Evolutionary conservation across 2,113 vertebrate species (phyloP), one percentile per base, ranked within the genome.

Genomic region (Condylura cristata): DNA sequence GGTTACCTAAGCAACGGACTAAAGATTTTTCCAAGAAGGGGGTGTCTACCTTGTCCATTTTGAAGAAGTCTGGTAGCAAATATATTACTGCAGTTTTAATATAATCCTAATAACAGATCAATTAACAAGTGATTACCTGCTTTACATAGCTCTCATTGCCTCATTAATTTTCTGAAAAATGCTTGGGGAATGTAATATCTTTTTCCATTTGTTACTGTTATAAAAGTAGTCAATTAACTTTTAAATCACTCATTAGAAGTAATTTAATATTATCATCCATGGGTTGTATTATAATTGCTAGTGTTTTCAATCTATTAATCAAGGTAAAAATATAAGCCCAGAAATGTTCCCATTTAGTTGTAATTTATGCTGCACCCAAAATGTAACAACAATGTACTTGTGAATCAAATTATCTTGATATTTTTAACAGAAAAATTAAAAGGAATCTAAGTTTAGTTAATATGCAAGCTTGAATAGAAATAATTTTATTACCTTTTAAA

Each of bases 131-230:
- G 93, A 98, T 98, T 97, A 97, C 91, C 51, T 97, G 88, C 78
- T 97, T 96, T 97, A 96, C 76, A 91, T 66, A 70, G 46, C 20
- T 97, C 86, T 97, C 95, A 83, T 80, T 79, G 28, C 93, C 93
- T 96, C 96, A 97, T 97, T 98, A 97, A 89, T 37, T 97, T 98
- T 97, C 95, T 98, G 94, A 98, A 76, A 93, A 97, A 98, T 96
- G 79, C 78, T 95, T 96, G 48, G 66, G 22, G 63, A 97, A 97
- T 95, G 22, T 30, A 95, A 26, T 86, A 78, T 79, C 66, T 96
- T 84, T 97, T 97, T 96, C 46, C 3, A 1, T 94, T 97, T 97
- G 89, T 96, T 97, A 94, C 58, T 95, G 30, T 82, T 93, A 75
- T 86, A 97, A 97, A 98, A 93, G 51, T 94, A 78, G 56, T 88